phyloP scores from a whole-genome alignment of 2,113 vertebrate genomes.

The Nibea coibor region DNA sequence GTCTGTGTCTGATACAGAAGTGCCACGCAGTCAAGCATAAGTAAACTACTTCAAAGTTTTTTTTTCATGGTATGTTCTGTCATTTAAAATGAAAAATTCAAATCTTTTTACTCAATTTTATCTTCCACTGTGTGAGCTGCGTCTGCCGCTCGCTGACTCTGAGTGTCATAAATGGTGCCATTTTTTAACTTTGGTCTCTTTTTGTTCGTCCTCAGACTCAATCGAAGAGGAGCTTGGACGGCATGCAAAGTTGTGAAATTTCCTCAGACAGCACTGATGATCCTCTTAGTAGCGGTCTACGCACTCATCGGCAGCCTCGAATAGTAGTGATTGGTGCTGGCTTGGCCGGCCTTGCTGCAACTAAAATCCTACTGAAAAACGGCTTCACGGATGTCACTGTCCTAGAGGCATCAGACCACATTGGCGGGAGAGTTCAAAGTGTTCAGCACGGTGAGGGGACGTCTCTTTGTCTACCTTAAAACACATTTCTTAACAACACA shows the following conservation, averaged over 20 bases:
- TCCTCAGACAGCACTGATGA: conserved; percentile 99
- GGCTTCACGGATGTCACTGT: conserved; percentile 97
- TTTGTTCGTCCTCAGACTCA: conserved; percentile 83
- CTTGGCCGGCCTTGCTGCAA: conserved; percentile 94
- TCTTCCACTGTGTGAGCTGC: background rate
- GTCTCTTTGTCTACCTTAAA: background rate
- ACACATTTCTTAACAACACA: background rate
- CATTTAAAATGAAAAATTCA: background rate
- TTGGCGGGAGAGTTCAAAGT: conserved; percentile 96
- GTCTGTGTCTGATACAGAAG: background rate
- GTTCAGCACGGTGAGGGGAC: conserved; percentile 90
- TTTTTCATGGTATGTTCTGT: background rate
- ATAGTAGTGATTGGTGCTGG: conserved; percentile 97
- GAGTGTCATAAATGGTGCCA: background rate
- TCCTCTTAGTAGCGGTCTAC: conserved; percentile 95
- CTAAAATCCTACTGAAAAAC: conserved; percentile 91
- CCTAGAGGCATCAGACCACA: conserved; percentile 94
- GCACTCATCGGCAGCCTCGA: conserved; percentile 94
- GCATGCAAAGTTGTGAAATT: conserved; percentile 99
- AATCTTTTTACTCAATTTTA: background rate
- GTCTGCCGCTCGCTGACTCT: background rate
- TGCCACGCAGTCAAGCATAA: background rate
- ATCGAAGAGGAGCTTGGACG: conserved; percentile 95
- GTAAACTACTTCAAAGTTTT: background rate
- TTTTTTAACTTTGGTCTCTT: conserved; percentile 10